Conservation (phyloP, 2,797 vertebrate genomes). For the Syncerus caffer region DNA sequence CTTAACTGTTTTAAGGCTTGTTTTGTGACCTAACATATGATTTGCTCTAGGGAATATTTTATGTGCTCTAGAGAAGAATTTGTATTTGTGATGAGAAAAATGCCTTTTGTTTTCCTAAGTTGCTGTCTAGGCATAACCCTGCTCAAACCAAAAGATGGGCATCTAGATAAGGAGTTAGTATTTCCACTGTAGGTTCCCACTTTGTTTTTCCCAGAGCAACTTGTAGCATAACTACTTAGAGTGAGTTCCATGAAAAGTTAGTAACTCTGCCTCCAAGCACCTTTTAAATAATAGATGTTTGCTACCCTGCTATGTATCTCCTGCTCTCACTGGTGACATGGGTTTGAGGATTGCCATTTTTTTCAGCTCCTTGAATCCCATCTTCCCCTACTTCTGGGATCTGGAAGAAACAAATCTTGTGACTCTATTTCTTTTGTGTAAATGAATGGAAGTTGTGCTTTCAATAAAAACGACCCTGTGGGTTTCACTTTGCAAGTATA, state of each 20-base stretch:
- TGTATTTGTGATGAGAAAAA: neutral
- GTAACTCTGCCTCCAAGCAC: neutral
- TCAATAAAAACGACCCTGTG: neutral
- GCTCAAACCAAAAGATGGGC: neutral
- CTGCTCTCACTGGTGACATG: neutral
- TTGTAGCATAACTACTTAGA: neutral
- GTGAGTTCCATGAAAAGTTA: neutral
- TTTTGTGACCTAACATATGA: neutral
- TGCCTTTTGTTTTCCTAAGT: neutral
- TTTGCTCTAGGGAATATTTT: neutral
- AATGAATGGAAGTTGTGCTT: neutral
- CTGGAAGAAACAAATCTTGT: neutral
- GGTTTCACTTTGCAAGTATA: neutral
- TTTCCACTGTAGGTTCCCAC: neutral
- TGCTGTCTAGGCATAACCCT: neutral
- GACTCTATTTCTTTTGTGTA: neutral
- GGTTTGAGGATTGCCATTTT: neutral
- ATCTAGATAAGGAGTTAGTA: neutral
- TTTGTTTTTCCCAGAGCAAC: neutral
- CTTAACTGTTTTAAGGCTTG: neutral
- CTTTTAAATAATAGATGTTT: neutral
- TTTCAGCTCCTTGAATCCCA: neutral
- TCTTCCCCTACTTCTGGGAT: neutral
- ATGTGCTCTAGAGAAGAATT: neutral
- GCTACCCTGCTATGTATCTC: neutral